A percentile compares a stretch with the other conserved stretches of the same genome.
phyloP scores from a whole-genome alignment of 92 coral and sea anemone species.

The Montipora capitata region DNA sequence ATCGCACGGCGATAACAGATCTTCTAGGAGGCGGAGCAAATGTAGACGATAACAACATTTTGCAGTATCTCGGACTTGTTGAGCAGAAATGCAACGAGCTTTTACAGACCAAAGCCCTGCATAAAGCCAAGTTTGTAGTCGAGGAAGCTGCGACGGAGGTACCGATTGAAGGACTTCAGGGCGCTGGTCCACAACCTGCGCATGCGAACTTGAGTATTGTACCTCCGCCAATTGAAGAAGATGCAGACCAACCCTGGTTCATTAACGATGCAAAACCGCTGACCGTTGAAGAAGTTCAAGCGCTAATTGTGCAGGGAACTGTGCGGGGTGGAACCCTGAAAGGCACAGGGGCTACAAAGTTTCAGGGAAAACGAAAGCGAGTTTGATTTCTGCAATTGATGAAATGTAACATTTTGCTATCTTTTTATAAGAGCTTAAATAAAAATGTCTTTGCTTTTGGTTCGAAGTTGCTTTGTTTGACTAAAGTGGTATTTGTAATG shows the following conservation, averaged over 20 bases:
- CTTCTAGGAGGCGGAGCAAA: constrained; percentile 93
- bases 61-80: constrained; percentile 92
- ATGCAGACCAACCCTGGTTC: constrained; percentile 64
- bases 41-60: constrained; percentile 86
- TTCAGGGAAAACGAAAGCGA: constrained; percentile 26
- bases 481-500: no score
- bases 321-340: constrained; percentile 62
- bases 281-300: constrained; percentile 88
- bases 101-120: constrained; percentile 80
- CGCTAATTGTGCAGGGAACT: constrained; percentile 62
- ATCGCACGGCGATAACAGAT: constrained; percentile 85
- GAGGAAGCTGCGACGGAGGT: constrained; percentile 61
- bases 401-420: background rate
- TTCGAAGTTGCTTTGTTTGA: background rate
- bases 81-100: constrained; percentile 96
- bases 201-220: constrained; percentile 70
- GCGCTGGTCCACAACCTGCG: constrained; percentile 86
- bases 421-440: background rate
- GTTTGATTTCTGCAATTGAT: background rate
- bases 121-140: constrained; percentile 74
- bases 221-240: constrained; percentile 90
- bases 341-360: constrained; percentile 65
- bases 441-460: background rate
- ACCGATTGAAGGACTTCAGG: constrained; percentile 79
- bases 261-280: constrained; percentile 80